These are phyloP conservation scores for Cynopterus brachyotis DNA, from an alignment of 2,113 vertebrate species.

Conservation along the genomic window DNA sequence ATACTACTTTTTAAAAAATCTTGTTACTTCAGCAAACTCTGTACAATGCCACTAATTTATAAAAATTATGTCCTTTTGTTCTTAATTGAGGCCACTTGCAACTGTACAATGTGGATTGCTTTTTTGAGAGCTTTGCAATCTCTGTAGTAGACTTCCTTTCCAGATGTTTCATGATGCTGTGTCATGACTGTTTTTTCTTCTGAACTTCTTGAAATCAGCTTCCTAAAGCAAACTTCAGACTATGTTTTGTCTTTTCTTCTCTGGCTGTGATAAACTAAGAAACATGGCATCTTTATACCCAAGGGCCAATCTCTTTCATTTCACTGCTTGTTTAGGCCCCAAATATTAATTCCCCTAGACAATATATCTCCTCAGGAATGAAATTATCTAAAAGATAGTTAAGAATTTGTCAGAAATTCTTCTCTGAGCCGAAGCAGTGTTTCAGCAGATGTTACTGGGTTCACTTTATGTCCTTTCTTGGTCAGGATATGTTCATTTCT, in stretches of 20 bases:
- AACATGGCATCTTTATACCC: background rate
- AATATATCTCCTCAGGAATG: background rate
- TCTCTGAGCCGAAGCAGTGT: background rate
- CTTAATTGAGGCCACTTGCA: background rate
- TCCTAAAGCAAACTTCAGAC: slow-evolving; percentile 10
- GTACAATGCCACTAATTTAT: background rate
- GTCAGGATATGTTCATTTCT: background rate
- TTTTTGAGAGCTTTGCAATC: background rate
- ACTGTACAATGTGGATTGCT: background rate
- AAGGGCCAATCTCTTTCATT: background rate
- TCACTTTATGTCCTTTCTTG: background rate
- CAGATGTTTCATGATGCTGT: slow-evolving; percentile 49
- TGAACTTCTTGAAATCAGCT: slow-evolving; percentile 51
- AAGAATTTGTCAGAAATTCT: background rate
- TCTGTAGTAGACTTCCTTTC: slow-evolving; percentile 47
- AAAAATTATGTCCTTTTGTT: background rate
- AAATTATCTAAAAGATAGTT: background rate
- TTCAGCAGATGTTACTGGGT: background rate
- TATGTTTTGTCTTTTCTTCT: background rate
- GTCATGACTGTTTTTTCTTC: background rate
- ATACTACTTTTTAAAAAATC: background rate
- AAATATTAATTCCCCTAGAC: background rate
- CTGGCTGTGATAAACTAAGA: background rate
- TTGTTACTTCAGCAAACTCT: background rate
- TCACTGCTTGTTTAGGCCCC: background rate